phyloP scores from a whole-genome alignment of 2,797 vertebrate species.

The Pantherophis alleghaniensis region DNA sequence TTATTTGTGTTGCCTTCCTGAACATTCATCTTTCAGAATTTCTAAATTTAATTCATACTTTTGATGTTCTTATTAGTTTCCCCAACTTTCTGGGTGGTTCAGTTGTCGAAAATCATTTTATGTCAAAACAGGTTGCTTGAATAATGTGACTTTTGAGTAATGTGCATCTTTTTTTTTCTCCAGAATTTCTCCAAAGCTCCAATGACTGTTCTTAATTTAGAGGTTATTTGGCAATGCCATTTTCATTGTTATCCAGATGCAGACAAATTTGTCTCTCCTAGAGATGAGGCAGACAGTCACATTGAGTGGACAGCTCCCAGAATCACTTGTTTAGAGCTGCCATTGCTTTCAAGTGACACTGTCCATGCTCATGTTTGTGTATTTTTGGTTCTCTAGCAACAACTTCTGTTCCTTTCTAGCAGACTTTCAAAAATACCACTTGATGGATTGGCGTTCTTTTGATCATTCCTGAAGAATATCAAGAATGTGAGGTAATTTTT shows the following conservation, averaged over 20 bases:
- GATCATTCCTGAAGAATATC: neutral
- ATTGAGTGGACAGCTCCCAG: neutral
- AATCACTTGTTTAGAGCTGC: neutral
- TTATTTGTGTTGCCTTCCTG: neutral
- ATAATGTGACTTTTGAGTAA: neutral
- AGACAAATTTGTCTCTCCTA: neutral
- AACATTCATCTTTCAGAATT: neutral
- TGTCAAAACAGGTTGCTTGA: neutral
- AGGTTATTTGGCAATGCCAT: neutral
- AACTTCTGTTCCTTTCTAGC: neutral
- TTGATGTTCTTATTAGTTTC: neutral
- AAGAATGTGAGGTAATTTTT: neutral
- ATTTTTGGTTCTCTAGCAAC: constrained; percentile 21
- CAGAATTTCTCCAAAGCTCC: neutral
- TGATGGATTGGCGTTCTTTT: neutral
- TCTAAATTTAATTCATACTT: neutral
- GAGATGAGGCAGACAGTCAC: neutral
- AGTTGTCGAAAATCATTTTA: neutral
- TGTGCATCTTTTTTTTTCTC: neutral
- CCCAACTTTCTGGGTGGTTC: neutral
- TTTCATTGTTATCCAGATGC: neutral
- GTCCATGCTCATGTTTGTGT: constrained; percentile 7
- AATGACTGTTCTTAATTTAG: constrained; percentile 1
- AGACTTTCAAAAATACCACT: neutral
- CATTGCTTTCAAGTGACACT: constrained; percentile 7